Evolutionary conservation across 2,888 invertebrate genomes (phyloP).

Genomic region (Lasius fuliginosus): DNA sequence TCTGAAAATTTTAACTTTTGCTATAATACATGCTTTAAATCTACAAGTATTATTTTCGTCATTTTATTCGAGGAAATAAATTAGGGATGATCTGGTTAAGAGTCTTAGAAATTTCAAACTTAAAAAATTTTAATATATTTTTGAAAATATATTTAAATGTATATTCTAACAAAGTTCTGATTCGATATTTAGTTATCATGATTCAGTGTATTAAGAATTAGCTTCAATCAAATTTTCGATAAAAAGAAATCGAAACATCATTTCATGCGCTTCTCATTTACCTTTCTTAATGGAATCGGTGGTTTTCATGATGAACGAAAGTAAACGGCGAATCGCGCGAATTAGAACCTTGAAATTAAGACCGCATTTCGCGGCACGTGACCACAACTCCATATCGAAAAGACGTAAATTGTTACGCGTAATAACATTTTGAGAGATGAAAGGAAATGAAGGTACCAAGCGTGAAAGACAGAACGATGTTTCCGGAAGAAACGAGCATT

Average conservation of each 20-base stretch:
- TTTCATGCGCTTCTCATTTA: not conserved
- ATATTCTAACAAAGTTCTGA: not conserved
- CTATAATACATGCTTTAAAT: not conserved
- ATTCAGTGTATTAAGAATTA: not conserved
- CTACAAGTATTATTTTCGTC: not conserved
- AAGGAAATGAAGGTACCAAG: constrained; percentile 18
- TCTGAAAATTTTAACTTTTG: not conserved
- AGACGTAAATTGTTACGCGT: constrained; percentile 17
- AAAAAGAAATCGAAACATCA: not conserved
- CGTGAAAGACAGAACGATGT: constrained; percentile 29
- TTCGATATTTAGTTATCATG: not conserved
- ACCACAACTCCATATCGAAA: not conserved
- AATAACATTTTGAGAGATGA: constrained; percentile 1
- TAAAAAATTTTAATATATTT: not conserved
- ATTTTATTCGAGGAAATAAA: not conserved
- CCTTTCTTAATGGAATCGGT: not conserved
- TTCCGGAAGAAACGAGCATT: constrained; percentile 33
- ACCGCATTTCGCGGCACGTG: not conserved
- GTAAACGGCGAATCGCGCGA: not conserved
- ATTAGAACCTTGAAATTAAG: constrained; percentile 5
- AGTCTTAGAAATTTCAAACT: not conserved
- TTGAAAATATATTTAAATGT: not conserved
- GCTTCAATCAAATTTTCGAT: not conserved
- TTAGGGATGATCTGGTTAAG: not conserved
- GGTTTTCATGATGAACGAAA: constrained; percentile 11